Evolutionary conservation across 2,797 vertebrate species (phyloP).

Genomic region (Vultur gryphus): DNA sequence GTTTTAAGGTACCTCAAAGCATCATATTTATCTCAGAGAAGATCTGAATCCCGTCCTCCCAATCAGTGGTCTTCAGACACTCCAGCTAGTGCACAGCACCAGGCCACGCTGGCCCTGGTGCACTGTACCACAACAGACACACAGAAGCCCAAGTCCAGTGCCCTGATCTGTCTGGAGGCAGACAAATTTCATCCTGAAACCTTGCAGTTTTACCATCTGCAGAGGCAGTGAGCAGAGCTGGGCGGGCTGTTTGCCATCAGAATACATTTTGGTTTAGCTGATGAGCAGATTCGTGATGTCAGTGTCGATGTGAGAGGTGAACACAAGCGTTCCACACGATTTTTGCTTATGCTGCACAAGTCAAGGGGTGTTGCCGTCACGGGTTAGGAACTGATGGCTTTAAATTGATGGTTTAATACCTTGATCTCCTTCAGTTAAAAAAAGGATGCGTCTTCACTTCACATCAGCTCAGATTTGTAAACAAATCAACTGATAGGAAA

Average conservation of each 20-base stretch:
- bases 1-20: background rate
- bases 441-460: background rate
- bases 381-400: slow-evolving; percentile 47
- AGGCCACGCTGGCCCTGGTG: background rate
- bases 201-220: slow-evolving; percentile 65
- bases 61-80: slow-evolving; percentile 47
- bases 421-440: slow-evolving; percentile 55
- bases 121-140: background rate
- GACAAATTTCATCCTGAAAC: slow-evolving; percentile 54
- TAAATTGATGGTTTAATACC: slow-evolving; percentile 60
- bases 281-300: slow-evolving; percentile 56
- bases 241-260: slow-evolving; percentile 61
- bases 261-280: slow-evolving; percentile 50
- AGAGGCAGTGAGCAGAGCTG: slow-evolving; percentile 48
- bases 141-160: background rate
- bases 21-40: slow-evolving; percentile 26
- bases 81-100: background rate
- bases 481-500: slow-evolving; percentile 51
- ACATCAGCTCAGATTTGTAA: slow-evolving; percentile 54
- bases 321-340: slow-evolving; percentile 45
- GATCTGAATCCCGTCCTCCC: slow-evolving; percentile 24
- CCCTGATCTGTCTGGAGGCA: slow-evolving; percentile 44
- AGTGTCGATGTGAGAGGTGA: slow-evolving; percentile 60
- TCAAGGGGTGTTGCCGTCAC: slow-evolving; percentile 47
- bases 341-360: slow-evolving; percentile 49